These are phyloP conservation scores for Eucidaris tribuloides DNA, from an alignment of 35 echinoderm and acorn worm genomes.

Conservation along the genomic window DNA sequence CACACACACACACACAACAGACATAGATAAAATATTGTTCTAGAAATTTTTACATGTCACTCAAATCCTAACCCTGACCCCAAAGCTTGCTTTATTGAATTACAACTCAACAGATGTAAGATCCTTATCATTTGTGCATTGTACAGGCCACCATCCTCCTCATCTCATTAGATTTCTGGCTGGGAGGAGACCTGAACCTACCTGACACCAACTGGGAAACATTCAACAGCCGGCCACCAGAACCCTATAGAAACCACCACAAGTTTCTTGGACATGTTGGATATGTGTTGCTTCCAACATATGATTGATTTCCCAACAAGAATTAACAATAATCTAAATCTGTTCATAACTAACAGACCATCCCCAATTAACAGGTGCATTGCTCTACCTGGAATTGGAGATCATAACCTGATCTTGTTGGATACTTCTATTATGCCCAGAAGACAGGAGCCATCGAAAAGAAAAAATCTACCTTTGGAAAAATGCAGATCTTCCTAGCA, in stretches of 20 bases:
- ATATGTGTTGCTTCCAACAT: conserved; percentile 3
- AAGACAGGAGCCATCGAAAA: background rate
- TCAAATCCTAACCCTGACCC: too few species aligned
- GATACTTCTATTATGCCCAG: background rate
- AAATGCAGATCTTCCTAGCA: background rate
- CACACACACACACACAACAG: too few species aligned
- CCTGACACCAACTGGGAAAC: conserved; percentile 52
- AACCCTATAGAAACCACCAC: background rate
- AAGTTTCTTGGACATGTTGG: background rate
- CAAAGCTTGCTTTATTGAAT: too few species aligned
- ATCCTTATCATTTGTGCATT: background rate
- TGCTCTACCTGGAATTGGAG: background rate
- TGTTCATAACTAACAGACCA: conserved; percentile 8
- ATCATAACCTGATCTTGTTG: conserved; percentile 1
- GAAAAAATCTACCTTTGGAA: conserved; percentile 5
- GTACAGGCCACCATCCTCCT: conserved; percentile 1
- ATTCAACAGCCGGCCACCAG: background rate
- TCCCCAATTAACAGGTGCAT: conserved; percentile 2
- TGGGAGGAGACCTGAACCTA: conserved; percentile 49
- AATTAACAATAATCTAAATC: background rate
- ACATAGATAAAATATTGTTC: too few species aligned
- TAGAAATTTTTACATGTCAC: too few species aligned
- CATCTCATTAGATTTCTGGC: background rate
- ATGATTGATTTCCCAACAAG: conserved; percentile 16
- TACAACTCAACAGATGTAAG: too few species aligned